Percentiles rank a stretch among this genome's conserved stretches.
These are phyloP conservation scores for Panthera tigris DNA, from an alignment of 2,113 vertebrate species.

Conservation along the genomic window DNA sequence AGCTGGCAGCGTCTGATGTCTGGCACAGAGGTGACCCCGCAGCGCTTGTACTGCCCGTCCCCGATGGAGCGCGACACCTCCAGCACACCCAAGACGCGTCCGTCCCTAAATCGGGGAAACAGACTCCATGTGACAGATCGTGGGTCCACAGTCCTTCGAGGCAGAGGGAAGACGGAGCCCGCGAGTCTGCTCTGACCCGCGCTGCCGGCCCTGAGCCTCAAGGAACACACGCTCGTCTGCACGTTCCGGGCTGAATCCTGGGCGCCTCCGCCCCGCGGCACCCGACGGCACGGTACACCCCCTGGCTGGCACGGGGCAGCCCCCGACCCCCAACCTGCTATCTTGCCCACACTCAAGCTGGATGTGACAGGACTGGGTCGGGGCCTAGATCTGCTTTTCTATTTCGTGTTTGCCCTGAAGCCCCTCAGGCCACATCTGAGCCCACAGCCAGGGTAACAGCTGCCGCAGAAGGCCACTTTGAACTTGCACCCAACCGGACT, in stretches of 20 bases:
- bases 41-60: constrained; percentile 98
- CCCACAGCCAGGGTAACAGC: too few relatives aligned
- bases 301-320: accelerated
- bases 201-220: neutral
- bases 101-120: constrained; percentile 86
- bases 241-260: accelerated
- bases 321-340: accelerated
- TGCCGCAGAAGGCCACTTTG: neutral
- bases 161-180: accelerated
- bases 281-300: neutral
- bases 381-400: neutral
- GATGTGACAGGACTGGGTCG: too few relatives aligned
- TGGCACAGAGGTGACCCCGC: constrained; percentile 94
- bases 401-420: neutral
- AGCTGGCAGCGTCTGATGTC: constrained; percentile 94
- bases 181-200: neutral
- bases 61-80: constrained; percentile 98
- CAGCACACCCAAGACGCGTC: constrained; percentile 94
- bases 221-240: accelerated
- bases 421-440: neutral
- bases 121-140: neutral
- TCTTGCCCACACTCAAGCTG: neutral
- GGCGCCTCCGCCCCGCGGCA: neutral
- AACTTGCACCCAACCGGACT: neutral
- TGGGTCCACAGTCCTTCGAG: neutral